Evolutionary conservation across 2,113 vertebrate genomes (phyloP), one percentile per base, ranked within the genome.

Genomic region (Raja brachyura): DNA sequence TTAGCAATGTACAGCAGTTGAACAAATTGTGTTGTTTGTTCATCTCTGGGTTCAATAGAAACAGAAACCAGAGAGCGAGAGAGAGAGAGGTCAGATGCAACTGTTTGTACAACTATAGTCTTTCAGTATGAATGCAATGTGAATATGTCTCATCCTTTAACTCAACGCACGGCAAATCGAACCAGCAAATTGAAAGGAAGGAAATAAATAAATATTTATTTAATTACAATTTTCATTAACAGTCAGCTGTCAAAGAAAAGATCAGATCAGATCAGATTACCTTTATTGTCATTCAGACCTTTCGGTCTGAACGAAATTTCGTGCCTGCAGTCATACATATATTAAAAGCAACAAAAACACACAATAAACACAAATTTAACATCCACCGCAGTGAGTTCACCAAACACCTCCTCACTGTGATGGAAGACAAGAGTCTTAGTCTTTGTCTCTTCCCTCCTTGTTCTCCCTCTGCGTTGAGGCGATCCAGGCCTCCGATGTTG

Each of bases 31-130:
- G 4, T 18, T 88, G n/a, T 11, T 31, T 61, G 56, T 86, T 86
- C n/a, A n/a, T 88, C 48, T 59, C 83, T 18, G 13, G 31, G 59
- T 88, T 88, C 28, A 88, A 88, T 88, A 88, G n/a, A 59, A 88
- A 88, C 28, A 18, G 83, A 88, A 88, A 31, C 25, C 14, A 63
- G 56, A 63, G 83, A 25, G n/a, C n/a, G n/a, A 48, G 39, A 48
- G 39, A 59, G 54, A 14, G 22, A 73, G 56, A 88, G n/a, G 59
- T 88, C 59, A 88, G 83, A 56, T n/a, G 28, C 59, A 63, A 88
- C 18, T 31, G 25, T 66, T 88, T 88, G 6, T 63, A 88, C 31
- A 88, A 88, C 83, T 5, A 31, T 63, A 31, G 83, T 22, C 14
- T 59, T 85, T 85, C 54, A 61, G 56, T 61, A 85, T 33, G 59